Percentiles rank a stretch among this genome's conserved stretches.
These are phyloP conservation scores for Tachysurus fulvidraco DNA, from an alignment of 2,113 vertebrate species.

Conservation along the genomic window DNA sequence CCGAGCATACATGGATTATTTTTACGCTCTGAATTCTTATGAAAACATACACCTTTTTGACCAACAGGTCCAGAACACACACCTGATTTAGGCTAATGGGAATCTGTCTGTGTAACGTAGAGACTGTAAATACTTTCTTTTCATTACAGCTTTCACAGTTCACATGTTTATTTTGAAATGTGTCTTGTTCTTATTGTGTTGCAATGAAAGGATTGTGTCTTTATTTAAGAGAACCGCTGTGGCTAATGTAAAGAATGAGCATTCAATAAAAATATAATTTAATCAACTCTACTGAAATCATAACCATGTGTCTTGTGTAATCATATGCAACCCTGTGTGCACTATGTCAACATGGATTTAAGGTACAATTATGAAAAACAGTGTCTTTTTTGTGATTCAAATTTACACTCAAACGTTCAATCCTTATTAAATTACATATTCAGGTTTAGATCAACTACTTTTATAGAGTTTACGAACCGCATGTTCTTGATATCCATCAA, in stretches of 20 bases:
- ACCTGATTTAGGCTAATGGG: not conserved
- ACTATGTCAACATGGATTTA: not conserved
- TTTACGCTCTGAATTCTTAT: conserved; percentile 39
- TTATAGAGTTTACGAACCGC: not conserved
- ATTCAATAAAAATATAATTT: conserved; percentile 20
- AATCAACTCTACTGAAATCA: not conserved
- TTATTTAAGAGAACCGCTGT: conserved; percentile 10
- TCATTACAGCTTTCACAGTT: conserved; percentile 1
- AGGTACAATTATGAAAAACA: not conserved
- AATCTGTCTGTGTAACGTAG: not conserved
- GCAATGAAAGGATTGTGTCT: not conserved
- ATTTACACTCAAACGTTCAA: not conserved
- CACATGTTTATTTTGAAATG: not conserved
- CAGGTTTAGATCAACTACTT: too few relatives aligned
- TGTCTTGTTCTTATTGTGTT: not conserved
- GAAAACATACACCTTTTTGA: not conserved
- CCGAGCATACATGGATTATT: conserved; percentile 20
- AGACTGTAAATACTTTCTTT: conserved; percentile 35
- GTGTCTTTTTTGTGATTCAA: not conserved
- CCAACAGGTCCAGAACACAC: not conserved
- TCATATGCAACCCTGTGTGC: not conserved
- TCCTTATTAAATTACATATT: not conserved
- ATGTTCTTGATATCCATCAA: not conserved
- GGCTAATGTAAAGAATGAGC: conserved; percentile 9
- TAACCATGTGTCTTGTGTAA: not conserved